Evolutionary conservation across 2,113 vertebrate species (phyloP), one percentile per base, ranked within the genome.

Genomic region (Onychorhynchus coronatus): DNA sequence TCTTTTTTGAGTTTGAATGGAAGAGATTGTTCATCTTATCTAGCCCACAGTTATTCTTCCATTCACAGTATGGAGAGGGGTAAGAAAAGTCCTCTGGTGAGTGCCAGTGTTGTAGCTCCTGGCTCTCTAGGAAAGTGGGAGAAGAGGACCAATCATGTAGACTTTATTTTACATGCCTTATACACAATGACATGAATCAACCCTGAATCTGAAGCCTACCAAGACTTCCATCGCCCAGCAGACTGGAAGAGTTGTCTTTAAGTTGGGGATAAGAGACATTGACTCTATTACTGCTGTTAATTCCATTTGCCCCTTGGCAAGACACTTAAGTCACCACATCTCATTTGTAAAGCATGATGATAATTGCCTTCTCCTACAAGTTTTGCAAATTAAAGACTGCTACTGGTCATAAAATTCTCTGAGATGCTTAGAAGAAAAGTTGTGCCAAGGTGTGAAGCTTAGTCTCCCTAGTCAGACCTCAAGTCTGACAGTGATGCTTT

Each of bases 171-270:
- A 41, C 8, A 0, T 55, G 24, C 3, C 9, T 16, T 37, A 1
- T 9, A 4, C 9, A 14, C 12, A 53, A 1, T 8, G 28, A 11
- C 24, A 3, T 0, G 3, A 90, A 14, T 6, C 42, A 27, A 1
- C 5, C 23, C 33, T 67, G 35, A 19, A 11, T 41, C 35, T 75
- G 70, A 78, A 81, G 22, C 27, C 27, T 52, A 46, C 19, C 0
- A 5, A 24, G 49, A 46, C 4, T 46, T 78, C 9, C 0, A 1
- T 5, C 56, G 41, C 10, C 18, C 17, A 65, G 23, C 19, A 72
- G 41, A 33, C 21, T 49, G 35, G 18, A 74, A 62, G 27, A 39
- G 15, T 5, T 49, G 16, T 49, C 10, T 35, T 68, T 46, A 42
- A 80, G 33, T 41, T 20, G 1, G 18, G n/a, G 35, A 20, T 20